Percentiles rank a stretch among this genome's conserved stretches.
Conservation (phyloP, 1,140 invertebrate species). For the Ceratosolen fusciceps region DNA sequence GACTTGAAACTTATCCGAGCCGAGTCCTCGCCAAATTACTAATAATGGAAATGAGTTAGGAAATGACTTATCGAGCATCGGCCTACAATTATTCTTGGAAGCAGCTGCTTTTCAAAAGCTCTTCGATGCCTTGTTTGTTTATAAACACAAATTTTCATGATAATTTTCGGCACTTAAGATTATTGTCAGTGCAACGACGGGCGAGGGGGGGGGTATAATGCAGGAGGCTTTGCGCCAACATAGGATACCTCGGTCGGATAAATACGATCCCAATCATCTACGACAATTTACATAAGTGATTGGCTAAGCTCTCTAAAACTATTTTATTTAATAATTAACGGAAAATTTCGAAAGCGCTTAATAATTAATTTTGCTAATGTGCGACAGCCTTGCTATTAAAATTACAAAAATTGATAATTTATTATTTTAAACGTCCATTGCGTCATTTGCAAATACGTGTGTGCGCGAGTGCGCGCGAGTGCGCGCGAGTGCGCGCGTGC, state of each 20-base stretch:
- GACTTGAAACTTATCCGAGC: background rate
- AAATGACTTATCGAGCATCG: background rate
- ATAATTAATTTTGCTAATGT: background rate
- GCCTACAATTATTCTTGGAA: background rate
- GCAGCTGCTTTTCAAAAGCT: background rate
- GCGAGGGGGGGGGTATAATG: no score
- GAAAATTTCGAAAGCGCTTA: background rate
- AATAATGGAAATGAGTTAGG: no score
- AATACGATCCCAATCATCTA: background rate
- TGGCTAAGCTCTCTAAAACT: background rate
- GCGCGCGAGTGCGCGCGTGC: no score
- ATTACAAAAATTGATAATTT: background rate
- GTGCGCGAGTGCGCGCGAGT: no score
- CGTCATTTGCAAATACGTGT: no score
- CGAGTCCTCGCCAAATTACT: background rate
- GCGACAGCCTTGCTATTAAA: background rate
- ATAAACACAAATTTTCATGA: background rate
- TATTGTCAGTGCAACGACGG: background rate
- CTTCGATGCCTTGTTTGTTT: background rate
- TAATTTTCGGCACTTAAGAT: background rate
- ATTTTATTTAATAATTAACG: background rate
- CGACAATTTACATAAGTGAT: background rate
- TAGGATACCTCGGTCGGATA: no score
- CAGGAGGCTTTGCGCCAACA: no score
- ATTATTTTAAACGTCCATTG: background rate